phyloP scores from a whole-genome alignment of 1,140 invertebrate genomes.

The Aphelinus certus region DNA sequence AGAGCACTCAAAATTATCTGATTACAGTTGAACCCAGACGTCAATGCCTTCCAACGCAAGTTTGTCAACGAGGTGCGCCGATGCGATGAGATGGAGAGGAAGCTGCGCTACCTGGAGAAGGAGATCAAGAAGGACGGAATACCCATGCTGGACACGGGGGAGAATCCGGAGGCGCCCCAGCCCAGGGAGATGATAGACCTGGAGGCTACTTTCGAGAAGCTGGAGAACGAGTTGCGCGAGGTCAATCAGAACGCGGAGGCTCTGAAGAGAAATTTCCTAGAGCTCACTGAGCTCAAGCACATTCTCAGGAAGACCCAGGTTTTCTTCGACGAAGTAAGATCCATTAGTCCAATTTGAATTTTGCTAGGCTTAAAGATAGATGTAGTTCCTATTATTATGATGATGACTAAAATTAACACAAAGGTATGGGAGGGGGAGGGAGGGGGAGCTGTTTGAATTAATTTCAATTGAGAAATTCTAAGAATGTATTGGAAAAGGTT shows the following conservation, averaged over 20 bases:
- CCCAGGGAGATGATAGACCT: slow-evolving; percentile 99
- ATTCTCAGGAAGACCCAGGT: slow-evolving; percentile 96
- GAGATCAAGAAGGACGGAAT: slow-evolving; percentile 98
- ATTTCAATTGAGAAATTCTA: slow-evolving; percentile 6
- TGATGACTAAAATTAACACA: too few species aligned
- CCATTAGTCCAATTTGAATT: not conserved
- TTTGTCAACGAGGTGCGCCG: slow-evolving; percentile 94
- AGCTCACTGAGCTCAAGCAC: slow-evolving; percentile 95
- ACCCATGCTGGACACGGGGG: slow-evolving; percentile 95
- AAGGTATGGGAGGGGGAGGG: too few species aligned
- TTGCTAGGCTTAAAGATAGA: not conserved
- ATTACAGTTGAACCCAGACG: slow-evolving; percentile 87
- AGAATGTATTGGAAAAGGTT: too few species aligned
- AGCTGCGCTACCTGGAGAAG: slow-evolving; percentile 94
- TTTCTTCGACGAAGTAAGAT: slow-evolving; percentile 96
- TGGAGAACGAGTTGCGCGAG: slow-evolving; percentile 95
- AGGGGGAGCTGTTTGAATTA: too few species aligned
- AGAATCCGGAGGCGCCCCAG: slow-evolving; percentile 97
- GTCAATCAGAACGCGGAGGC: slow-evolving; percentile 98
- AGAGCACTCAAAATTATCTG: too few species aligned
- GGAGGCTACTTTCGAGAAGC: slow-evolving; percentile 95
- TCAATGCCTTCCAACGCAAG: slow-evolving; percentile 95
- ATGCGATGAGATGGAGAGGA: slow-evolving; percentile 96
- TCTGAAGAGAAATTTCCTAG: slow-evolving; percentile 94
- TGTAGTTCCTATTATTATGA: too few species aligned